These are phyloP conservation scores for Austrolebias charrua DNA, from an alignment of 2,797 vertebrate genomes.

Conservation along the genomic window DNA sequence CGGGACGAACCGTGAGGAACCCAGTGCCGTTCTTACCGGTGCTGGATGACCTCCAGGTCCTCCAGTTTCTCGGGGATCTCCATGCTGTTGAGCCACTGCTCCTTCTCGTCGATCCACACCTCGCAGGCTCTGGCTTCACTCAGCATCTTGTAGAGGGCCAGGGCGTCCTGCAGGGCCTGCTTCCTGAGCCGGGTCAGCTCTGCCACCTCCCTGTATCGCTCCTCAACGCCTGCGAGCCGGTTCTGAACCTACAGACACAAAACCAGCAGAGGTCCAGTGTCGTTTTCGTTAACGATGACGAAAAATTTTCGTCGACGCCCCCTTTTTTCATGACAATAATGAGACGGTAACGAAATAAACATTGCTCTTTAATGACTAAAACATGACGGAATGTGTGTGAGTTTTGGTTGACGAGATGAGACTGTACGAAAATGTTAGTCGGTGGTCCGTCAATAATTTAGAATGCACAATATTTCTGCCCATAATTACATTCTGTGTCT, in stretches of 20 bases:
- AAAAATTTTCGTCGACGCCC: no score
- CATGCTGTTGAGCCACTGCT: constrained; percentile 95
- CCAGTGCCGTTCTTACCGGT: constrained; percentile 74
- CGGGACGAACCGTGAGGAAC: not conserved
- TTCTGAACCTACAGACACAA: constrained; percentile 73
- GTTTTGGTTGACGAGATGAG: no score
- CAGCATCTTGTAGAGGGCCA: constrained; percentile 94
- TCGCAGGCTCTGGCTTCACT: constrained; percentile 93
- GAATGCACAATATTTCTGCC: no score
- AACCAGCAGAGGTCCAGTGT: not conserved
- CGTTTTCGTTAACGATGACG: no score
- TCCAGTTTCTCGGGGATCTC: constrained; percentile 94
- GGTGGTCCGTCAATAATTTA: no score
- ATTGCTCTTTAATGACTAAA: no score
- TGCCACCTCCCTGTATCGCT: constrained; percentile 92
- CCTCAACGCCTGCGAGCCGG: constrained; percentile 91
- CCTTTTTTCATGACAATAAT: no score
- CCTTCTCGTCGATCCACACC: constrained; percentile 96
- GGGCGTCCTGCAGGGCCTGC: constrained; percentile 94
- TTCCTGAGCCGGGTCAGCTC: constrained; percentile 92
- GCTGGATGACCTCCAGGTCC: constrained; percentile 94
- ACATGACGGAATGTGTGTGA: no score
- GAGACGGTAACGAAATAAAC: no score
- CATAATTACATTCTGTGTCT: no score
- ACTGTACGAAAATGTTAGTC: no score